phyloP scores from a whole-genome alignment of 2,797 vertebrate species.

The Clarias pachynema region DNA sequence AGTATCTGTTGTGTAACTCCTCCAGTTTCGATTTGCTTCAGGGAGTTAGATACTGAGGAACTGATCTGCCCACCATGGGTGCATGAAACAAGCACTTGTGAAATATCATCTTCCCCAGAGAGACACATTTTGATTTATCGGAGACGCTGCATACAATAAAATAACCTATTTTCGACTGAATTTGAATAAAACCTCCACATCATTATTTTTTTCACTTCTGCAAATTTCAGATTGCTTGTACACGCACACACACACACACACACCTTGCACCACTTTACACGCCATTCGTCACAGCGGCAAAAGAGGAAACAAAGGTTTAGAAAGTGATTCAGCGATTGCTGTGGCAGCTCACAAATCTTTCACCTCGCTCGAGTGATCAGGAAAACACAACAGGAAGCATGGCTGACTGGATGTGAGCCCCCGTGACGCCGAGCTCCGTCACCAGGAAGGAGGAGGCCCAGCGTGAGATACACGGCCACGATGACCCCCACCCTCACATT shows the following conservation, averaged over 20 bases:
- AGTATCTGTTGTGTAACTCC: neutral
- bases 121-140: neutral
- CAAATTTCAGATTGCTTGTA: neutral
- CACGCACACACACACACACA: neutral
- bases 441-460: slow-evolving; percentile 27
- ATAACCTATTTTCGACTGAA: neutral
- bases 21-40: neutral
- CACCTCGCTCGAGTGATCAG: slow-evolving; percentile 52
- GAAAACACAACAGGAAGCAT: slow-evolving; percentile 65
- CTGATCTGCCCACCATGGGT: neutral
- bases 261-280: neutral
- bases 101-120: slow-evolving; percentile 12
- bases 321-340: slow-evolving; percentile 40
- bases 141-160: slow-evolving; percentile 20
- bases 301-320: slow-evolving; percentile 41
- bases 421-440: slow-evolving; percentile 24
- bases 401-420: slow-evolving; percentile 54
- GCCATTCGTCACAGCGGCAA: neutral
- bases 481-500: slow-evolving; percentile 6
- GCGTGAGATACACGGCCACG: neutral
- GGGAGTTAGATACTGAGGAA: neutral
- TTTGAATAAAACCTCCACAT: neutral
- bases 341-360: slow-evolving; percentile 52
- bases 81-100: neutral
- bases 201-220: slow-evolving; percentile 1